Evolutionary conservation across 2,888 invertebrate species (phyloP).

Genomic region (Nemurella pictetii): DNA sequence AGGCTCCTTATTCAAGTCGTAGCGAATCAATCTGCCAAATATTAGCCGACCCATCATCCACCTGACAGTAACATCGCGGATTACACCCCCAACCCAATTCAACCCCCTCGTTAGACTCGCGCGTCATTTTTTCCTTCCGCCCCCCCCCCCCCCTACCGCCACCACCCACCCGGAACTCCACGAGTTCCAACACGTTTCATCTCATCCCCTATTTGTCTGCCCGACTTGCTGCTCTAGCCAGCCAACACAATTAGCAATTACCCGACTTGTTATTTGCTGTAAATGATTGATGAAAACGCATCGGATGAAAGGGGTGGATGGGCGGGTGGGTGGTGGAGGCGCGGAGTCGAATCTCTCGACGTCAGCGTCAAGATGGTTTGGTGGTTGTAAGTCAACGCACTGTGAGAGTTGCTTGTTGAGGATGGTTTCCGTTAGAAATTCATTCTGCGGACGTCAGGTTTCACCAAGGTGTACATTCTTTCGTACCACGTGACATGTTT

Average conservation of each 20-base stretch:
- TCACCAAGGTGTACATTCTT: too few relatives aligned
- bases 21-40: neutral
- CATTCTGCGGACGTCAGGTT: too few relatives aligned
- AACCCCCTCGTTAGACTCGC: too few relatives aligned
- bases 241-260: neutral
- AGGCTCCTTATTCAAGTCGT: too few relatives aligned
- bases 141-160: neutral
- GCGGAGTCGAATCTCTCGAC: neutral
- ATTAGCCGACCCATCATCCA: neutral
- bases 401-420: too few relatives aligned
- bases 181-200: neutral
- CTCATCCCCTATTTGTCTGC: neutral
- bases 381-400: too few relatives aligned
- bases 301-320: neutral
- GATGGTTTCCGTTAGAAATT: too few relatives aligned
- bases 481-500: too few relatives aligned
- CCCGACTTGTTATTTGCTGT: neutral
- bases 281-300: neutral
- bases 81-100: neutral
- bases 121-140: neutral
- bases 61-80: neutral
- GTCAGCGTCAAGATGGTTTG: too few relatives aligned
- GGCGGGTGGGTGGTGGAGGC: too few relatives aligned
- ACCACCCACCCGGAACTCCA: neutral
- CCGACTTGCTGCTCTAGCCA: neutral